Conservation (phyloP, 2,113 vertebrate genomes). For the Tetrax tetrax region DNA sequence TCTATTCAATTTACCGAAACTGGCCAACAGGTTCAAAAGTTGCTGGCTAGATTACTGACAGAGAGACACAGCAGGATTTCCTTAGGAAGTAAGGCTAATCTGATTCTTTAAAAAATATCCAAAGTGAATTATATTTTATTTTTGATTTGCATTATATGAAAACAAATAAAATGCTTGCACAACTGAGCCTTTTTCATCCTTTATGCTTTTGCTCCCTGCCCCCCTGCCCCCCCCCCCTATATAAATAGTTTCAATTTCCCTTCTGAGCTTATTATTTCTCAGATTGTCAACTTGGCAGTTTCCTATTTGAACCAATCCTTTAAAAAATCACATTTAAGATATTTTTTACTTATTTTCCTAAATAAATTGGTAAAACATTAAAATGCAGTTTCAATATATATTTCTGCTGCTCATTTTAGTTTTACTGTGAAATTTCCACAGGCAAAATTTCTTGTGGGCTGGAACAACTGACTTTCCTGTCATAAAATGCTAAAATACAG, state of each 20-base stretch:
- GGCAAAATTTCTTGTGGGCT: not conserved
- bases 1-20: not conserved
- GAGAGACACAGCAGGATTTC: constrained; percentile 49
- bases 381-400: not conserved
- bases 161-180: not conserved
- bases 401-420: not conserved
- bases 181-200: not conserved
- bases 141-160: not conserved
- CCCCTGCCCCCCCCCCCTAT: not conserved
- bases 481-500: not conserved
- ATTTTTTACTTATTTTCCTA: not conserved
- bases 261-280: not conserved
- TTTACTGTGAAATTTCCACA: not conserved
- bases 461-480: not conserved
- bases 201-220: not conserved
- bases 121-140: not conserved
- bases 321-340: not conserved
- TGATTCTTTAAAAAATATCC: constrained; percentile 7
- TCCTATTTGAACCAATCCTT: not conserved
- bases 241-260: not conserved
- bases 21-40: not conserved
- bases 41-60: constrained; percentile 10
- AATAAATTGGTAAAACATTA: not conserved
- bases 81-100: constrained; percentile 40
- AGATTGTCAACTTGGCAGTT: not conserved